These are phyloP conservation scores for Neelides folsomi DNA, from an alignment of 2,888 invertebrate genomes.

Conservation along the genomic window DNA sequence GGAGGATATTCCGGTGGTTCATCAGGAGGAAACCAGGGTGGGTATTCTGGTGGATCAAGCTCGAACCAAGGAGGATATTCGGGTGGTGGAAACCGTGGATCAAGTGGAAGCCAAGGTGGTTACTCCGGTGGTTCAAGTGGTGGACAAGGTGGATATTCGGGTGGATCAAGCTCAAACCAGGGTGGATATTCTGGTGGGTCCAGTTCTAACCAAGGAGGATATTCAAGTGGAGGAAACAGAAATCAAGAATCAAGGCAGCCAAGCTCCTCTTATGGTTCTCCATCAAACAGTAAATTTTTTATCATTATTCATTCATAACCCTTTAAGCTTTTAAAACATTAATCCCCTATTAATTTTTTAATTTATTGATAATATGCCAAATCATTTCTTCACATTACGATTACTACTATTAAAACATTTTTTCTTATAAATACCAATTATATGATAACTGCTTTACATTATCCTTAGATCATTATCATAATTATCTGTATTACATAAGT, in stretches of 20 bases:
- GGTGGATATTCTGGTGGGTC: slow-evolving; percentile 5
- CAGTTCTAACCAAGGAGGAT: neutral
- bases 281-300: no score
- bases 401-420: no score
- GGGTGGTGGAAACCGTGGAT: neutral
- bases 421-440: no score
- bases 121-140: slow-evolving; percentile 2
- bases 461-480: no score
- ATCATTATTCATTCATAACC: no score
- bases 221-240: slow-evolving; percentile 1
- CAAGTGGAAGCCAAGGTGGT: slow-evolving; percentile 3
- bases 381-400: no score
- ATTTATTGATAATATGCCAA: no score
- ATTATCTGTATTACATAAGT: no score
- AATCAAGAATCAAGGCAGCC: neutral
- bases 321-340: no score
- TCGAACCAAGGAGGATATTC: neutral
- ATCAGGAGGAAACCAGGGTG: slow-evolving; percentile 3
- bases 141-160: neutral
- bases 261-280: no score
- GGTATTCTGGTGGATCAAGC: neutral
- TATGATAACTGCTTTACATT: no score
- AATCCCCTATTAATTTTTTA: no score
- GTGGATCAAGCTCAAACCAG: slow-evolving; percentile 2
- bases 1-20: slow-evolving; percentile 7